Percentiles rank a stretch among this genome's conserved stretches.
phyloP scores from a whole-genome alignment of 2,797 vertebrate genomes.

The Petrocephalus sullivani region DNA sequence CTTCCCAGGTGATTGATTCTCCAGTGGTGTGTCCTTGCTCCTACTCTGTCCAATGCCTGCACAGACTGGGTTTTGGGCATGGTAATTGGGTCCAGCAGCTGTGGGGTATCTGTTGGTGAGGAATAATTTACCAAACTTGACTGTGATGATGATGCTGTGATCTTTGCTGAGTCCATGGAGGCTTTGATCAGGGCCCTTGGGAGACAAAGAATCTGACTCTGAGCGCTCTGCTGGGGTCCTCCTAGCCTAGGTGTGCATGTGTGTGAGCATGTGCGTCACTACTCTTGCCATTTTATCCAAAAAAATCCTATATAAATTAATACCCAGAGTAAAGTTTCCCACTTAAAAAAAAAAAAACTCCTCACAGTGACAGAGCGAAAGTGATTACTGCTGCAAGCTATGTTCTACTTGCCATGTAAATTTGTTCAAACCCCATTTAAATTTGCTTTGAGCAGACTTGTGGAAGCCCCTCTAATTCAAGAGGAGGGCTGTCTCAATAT shows the following conservation, averaged over 20 bases:
- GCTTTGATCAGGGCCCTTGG: no score
- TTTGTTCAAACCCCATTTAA: conserved; percentile 6
- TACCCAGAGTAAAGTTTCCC: neutral
- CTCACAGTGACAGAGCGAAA: neutral
- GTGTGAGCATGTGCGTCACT: neutral
- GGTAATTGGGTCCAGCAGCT: no score
- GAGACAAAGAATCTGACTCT: no score
- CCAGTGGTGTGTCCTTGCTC: no score
- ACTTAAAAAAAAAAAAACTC: neutral
- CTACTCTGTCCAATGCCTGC: no score
- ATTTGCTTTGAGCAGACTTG: conserved; percentile 12
- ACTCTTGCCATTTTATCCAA: neutral
- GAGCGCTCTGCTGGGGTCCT: neutral
- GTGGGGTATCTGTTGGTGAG: no score
- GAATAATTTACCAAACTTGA: no score
- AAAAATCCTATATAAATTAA: neutral
- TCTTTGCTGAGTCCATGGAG: no score
- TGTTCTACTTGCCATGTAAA: conserved; percentile 2
- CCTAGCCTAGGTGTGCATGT: neutral
- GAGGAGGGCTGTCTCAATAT: neutral
- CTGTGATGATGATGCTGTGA: no score
- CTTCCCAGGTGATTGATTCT: no score
- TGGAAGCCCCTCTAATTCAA: neutral
- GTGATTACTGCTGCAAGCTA: neutral
- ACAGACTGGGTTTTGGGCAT: no score